A percentile compares a stretch with the other conserved stretches of the same genome.
Conservation (phyloP, 2,797 vertebrate species). For the Manis javanica region DNA sequence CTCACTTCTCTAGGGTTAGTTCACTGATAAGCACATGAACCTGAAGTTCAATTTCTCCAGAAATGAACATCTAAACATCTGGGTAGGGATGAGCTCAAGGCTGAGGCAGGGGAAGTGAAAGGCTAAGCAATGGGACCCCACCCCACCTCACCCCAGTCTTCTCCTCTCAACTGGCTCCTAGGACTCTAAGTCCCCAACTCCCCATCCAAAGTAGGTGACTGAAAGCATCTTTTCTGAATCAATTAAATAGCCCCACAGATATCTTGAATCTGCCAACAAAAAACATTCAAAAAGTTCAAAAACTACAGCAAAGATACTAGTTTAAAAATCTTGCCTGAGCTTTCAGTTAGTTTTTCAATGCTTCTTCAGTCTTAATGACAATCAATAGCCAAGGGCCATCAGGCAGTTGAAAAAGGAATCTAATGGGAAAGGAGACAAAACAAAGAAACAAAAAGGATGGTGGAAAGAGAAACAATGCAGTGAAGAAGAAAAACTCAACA, state of each 20-base stretch:
- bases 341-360: neutral
- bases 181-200: neutral
- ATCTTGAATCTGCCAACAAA: neutral
- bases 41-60: slow-evolving; percentile 45
- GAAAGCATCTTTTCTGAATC: neutral
- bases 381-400: neutral
- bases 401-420: neutral
- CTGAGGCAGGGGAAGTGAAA: neutral
- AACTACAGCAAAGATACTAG: neutral
- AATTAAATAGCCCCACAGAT: neutral
- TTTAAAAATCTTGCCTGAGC: neutral
- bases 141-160: neutral
- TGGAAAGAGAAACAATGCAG: neutral
- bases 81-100: neutral
- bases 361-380: neutral
- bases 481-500: neutral
- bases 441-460: neutral
- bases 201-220: neutral
- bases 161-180: neutral
- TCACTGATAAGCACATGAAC: slow-evolving; percentile 74
- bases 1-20: slow-evolving; percentile 18
- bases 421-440: neutral
- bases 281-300: neutral
- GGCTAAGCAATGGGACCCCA: neutral
- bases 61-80: neutral